A percentile compares a stretch with the other conserved stretches of the same genome.
These are phyloP conservation scores for Pristionchus fissidentatus DNA, from an alignment of 2,888 invertebrate genomes.

Conservation along the genomic window DNA sequence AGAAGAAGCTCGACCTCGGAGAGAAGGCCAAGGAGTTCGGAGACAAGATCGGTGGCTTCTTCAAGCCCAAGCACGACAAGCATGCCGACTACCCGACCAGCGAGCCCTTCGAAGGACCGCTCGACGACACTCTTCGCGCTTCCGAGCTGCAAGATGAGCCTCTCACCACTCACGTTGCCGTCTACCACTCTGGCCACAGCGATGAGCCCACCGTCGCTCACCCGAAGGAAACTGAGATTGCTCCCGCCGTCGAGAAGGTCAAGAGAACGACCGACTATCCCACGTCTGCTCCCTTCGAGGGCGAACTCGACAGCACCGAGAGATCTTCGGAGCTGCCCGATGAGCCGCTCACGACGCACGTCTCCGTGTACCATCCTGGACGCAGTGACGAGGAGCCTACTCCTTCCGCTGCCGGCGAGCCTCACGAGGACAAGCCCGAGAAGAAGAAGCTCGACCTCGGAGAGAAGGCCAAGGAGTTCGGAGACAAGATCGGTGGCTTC, in stretches of 20 bases:
- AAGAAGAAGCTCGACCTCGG: slow-evolving; percentile 13
- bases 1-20: slow-evolving; percentile 10
- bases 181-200: background rate
- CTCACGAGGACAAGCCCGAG: background rate
- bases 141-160: background rate
- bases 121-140: background rate
- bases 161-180: background rate
- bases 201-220: background rate
- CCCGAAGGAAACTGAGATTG: background rate
- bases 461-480: background rate
- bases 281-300: background rate
- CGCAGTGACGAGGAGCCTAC: background rate
- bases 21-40: background rate
- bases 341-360: background rate
- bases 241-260: background rate
- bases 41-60: background rate
- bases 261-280: background rate
- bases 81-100: background rate
- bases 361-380: background rate
- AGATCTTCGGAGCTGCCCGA: background rate
- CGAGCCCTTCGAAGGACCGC: background rate
- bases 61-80: background rate
- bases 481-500: background rate
- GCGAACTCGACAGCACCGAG: background rate
- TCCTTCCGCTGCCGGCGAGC: too few species aligned